Conservation (phyloP, 2,113 vertebrate species). For the Megaceryle maxima region DNA sequence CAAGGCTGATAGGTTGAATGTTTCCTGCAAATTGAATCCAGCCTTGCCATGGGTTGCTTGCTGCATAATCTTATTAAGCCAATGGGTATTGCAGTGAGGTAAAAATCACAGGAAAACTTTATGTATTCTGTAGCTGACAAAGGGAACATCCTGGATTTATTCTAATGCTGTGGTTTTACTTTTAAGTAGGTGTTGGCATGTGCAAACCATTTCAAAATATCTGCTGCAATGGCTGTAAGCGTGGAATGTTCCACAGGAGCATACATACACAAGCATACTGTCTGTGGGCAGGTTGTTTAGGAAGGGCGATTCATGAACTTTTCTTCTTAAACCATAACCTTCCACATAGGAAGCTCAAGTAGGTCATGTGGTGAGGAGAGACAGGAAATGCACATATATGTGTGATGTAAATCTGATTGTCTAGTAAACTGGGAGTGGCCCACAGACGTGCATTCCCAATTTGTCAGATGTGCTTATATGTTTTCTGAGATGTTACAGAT, state of each 20-base stretch:
- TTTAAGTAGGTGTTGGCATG: neutral
- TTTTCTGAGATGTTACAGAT: slow-evolving; percentile 16
- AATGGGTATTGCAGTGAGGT: neutral
- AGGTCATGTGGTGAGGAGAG: slow-evolving; percentile 14
- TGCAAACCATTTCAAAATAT: neutral
- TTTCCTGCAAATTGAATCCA: neutral
- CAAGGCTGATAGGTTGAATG: neutral
- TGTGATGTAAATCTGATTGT: neutral
- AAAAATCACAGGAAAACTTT: neutral
- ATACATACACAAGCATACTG: neutral
- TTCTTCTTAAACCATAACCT: slow-evolving; percentile 12
- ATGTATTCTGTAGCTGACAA: neutral
- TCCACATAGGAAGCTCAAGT: slow-evolving; percentile 40
- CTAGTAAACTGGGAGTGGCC: neutral
- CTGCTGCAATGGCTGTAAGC: neutral
- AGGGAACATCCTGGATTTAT: neutral
- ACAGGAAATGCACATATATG: neutral
- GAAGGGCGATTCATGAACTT: neutral
- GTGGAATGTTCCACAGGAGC: neutral
- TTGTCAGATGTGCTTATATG: neutral
- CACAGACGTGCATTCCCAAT: neutral
- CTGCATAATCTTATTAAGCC: neutral
- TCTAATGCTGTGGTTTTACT: neutral
- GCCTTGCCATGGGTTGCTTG: neutral
- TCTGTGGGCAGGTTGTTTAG: neutral